Evolutionary conservation across 2,797 vertebrate genomes (phyloP).

Genomic region (Rousettus madagascariensis): DNA sequence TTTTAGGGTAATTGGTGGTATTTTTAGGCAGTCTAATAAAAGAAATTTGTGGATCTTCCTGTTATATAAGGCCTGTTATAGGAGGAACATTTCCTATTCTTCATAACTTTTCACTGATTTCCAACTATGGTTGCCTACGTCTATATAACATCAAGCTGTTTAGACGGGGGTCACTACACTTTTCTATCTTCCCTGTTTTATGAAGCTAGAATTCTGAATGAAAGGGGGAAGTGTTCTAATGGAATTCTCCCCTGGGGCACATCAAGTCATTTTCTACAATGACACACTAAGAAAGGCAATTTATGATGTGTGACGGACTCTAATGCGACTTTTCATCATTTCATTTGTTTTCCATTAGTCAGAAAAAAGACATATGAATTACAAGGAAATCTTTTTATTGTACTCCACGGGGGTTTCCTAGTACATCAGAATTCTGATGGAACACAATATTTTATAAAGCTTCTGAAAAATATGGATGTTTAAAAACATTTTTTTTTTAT

Average conservation of each 20-base stretch:
- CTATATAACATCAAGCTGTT: neutral
- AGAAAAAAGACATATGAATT: slow-evolving; percentile 56
- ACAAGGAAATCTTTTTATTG: slow-evolving; percentile 43
- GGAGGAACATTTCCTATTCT: slow-evolving; percentile 4
- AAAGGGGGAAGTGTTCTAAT: slow-evolving; percentile 61
- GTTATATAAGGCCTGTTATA: neutral
- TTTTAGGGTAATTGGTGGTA: neutral
- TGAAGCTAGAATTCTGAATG: slow-evolving; percentile 53
- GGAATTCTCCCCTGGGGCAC: slow-evolving; percentile 68
- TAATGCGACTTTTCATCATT: slow-evolving; percentile 75
- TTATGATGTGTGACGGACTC: slow-evolving; percentile 76
- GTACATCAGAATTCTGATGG: neutral
- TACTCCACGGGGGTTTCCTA: slow-evolving; percentile 21
- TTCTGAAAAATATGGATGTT: slow-evolving; percentile 26
- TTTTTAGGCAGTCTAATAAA: neutral
- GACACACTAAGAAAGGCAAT: slow-evolving; percentile 71
- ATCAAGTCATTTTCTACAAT: slow-evolving; percentile 70
- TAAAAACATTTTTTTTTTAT: neutral
- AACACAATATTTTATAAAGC: slow-evolving; percentile 24
- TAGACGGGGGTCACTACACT: neutral
- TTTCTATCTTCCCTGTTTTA: neutral
- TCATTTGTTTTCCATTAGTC: slow-evolving; percentile 76
- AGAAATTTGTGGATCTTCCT: neutral
- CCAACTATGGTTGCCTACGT: neutral
- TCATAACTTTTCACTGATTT: neutral